Percentiles rank a stretch among this genome's conserved stretches.
Conservation (phyloP, 2,113 vertebrate species). For the Mesitornis unicolor region DNA sequence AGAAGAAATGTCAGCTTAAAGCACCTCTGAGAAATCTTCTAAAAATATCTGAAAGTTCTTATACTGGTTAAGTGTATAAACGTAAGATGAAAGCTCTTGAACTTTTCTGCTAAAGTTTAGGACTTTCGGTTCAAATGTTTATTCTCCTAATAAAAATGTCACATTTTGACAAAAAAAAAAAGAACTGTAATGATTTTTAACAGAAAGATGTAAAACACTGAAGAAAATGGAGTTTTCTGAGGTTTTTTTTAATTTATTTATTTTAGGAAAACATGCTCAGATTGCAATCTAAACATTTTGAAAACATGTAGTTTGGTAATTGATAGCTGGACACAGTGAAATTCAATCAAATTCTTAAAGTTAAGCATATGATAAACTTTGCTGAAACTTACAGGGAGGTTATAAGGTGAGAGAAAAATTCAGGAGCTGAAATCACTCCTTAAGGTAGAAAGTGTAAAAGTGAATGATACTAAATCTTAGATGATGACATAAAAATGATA, state of each 20-base stretch:
- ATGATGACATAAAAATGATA: background rate
- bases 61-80: background rate
- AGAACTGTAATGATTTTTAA: background rate
- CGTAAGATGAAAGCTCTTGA: background rate
- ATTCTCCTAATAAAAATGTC: background rate
- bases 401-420: background rate
- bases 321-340: background rate
- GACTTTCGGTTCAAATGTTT: background rate
- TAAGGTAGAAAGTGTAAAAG: background rate
- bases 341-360: background rate
- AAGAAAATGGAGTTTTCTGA: accelerated
- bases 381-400: background rate
- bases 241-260: accelerated
- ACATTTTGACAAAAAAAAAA: background rate
- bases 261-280: background rate
- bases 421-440: background rate
- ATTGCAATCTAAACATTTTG: background rate
- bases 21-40: background rate
- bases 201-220: background rate
- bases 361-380: background rate
- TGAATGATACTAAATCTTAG: background rate
- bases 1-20: background rate
- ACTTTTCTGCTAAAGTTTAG: background rate
- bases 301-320: background rate
- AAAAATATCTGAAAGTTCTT: background rate